Conservation (phyloP, 2,888 invertebrate genomes). For the Hermodice carunculata region DNA sequence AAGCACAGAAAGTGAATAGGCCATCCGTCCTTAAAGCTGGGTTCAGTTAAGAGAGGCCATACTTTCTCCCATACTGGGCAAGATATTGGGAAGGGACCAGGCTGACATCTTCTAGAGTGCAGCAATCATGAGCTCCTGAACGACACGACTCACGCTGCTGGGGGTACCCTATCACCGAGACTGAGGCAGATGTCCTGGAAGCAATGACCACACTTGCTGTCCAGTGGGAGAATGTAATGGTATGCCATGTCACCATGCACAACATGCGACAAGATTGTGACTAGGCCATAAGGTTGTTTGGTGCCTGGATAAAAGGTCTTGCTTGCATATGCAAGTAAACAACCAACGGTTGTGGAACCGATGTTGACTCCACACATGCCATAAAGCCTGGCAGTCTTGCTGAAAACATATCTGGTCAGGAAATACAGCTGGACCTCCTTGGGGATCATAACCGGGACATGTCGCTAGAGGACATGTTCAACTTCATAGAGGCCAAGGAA, state of each 20-base stretch:
- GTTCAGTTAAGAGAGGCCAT: slow-evolving; percentile 9
- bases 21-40: neutral
- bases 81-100: neutral
- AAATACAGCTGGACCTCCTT: slow-evolving; percentile 38
- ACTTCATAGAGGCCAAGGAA: slow-evolving; percentile 45
- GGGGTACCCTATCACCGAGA: neutral
- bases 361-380: slow-evolving; percentile 37
- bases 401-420: slow-evolving; percentile 26
- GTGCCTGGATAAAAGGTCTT: slow-evolving; percentile 42
- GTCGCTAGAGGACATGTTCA: slow-evolving; percentile 39
- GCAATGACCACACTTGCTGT: slow-evolving; percentile 30
- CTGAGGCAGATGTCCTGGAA: neutral
- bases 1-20: neutral
- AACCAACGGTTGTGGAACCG: slow-evolving; percentile 19
- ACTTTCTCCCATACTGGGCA: neutral
- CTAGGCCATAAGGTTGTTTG: slow-evolving; percentile 38
- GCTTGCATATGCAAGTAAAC: slow-evolving; percentile 30
- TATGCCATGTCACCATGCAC: slow-evolving; percentile 20
- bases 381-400: slow-evolving; percentile 30
- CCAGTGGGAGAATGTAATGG: slow-evolving; percentile 32
- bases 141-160: neutral
- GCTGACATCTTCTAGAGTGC: neutral
- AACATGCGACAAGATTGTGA: slow-evolving; percentile 35
- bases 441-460: slow-evolving; percentile 40
- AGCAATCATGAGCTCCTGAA: neutral